Conservation (phyloP, 2,888 invertebrate species). For the Drosophila paramelanica region DNA sequence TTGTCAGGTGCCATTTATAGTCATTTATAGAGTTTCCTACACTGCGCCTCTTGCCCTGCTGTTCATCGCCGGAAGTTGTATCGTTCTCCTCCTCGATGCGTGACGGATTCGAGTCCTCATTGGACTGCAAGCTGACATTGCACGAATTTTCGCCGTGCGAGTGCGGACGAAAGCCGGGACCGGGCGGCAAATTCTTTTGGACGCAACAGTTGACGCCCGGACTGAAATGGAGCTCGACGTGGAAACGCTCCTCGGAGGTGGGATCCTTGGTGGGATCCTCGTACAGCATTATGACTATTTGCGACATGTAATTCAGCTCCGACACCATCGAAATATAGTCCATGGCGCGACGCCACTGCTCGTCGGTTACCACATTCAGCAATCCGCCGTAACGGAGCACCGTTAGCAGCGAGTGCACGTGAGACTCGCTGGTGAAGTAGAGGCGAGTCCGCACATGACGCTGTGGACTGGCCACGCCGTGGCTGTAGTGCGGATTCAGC, state of each 20-base stretch:
- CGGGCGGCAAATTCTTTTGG: constrained; percentile 96
- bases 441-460: constrained; percentile 99
- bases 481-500: constrained; percentile 98
- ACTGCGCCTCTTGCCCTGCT: constrained; percentile 57
- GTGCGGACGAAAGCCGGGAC: constrained; percentile 96
- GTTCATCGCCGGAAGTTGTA: constrained; percentile 82
- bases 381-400: constrained; percentile 97
- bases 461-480: constrained; percentile 98
- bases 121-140: constrained; percentile 85
- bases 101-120: constrained; percentile 88
- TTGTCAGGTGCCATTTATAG: not conserved
- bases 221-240: constrained; percentile 99
- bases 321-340: constrained; percentile 99
- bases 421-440: constrained; percentile 99
- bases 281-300: constrained; percentile 99
- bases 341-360: constrained; percentile 99
- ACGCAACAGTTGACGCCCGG: constrained; percentile 99
- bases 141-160: constrained; percentile 91
- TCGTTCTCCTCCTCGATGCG: constrained; percentile 92
- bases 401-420: constrained; percentile 98
- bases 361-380: constrained; percentile 94
- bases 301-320: constrained; percentile 99
- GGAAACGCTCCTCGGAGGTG: constrained; percentile 96
- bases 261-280: constrained; percentile 99
- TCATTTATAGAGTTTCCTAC: constrained; percentile 52